Evolutionary conservation across 2,113 vertebrate species (phyloP), one percentile per base, ranked within the genome.

Genomic region (Myotis brandtii): DNA sequence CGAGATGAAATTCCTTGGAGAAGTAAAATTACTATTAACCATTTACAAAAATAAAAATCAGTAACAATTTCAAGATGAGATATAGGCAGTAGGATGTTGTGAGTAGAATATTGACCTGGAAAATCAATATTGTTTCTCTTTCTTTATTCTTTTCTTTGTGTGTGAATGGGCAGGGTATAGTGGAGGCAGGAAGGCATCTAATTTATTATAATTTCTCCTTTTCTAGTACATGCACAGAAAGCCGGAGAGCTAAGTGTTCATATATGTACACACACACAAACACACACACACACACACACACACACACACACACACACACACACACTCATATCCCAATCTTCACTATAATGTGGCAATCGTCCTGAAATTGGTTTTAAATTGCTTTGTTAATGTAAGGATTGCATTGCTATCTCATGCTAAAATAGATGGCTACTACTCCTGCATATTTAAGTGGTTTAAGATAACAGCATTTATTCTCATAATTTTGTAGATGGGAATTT

Each of bases 191-290:
- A 93, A 86, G 27, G 32, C 18, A n/a, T 95, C 89, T 95, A 94
- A 90, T 97, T 98, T 97, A 97, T 96, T 97, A 5, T 70, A 75
- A 70, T 93, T 77, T 96, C 76, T 91, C 70, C 50, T 96, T 95
- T 95, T 79, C 59, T 46, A 50, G 64, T 40, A 87, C 86, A 92
- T 80, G 79, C 89, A 72, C 79, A 95, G 83, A 86, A 83, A 72
- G 64, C 69, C 84, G 62, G n/a, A 84, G 10, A 32, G 86, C 69
- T 72, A 70, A 34, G 27, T 76, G 48, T 40, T 18, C 37, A 10
- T 6, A 17, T 23, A 43, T 7, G 0, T 23, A 11, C 6, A 50
- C 43, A 76, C 2, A 40, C 12, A 40, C 25, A n/a, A n/a, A 50
- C 43, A 76, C 2, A 40, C 12, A 40, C 25, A 11, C 6, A 50